Evolutionary conservation across 2,113 vertebrate species (phyloP), one percentile per base, ranked within the genome.

Genomic region (Nansenia antarctica): DNA sequence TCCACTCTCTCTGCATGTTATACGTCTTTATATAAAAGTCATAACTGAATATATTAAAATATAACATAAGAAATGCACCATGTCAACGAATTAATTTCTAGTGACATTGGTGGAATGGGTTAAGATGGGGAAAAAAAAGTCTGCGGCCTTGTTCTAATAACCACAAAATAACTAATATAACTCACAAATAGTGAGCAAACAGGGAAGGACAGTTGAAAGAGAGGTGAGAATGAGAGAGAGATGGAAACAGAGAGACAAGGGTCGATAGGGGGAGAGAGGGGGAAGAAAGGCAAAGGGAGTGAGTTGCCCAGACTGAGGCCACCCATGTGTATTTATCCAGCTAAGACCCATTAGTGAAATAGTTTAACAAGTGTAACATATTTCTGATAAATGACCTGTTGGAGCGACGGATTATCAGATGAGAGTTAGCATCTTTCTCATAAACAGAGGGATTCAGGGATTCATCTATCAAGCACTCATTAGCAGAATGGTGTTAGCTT

Each of bases 301-400:
- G 37, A 63, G 35, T 42, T 2, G 32, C 4, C 27, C 26, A 29
- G 27, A 27, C 11, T 22, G 14, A 62, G 37, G 22, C 9, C 52
- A 27, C 8, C 29, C n/a, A 27, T 18, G 31, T 20, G 57, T 77
- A 65, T 65, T 64, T 69, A 69, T 69, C 55, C 12, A n/a, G n/a
- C n/a, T n/a, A 62, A 62, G 22, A 52, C 1, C 20, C 5, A 42
- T 62, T 42, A 27, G 24, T 42, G 22, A 62, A 42, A 62, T 62
- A 3, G 35, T 6, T 14, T 26, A 5, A 42, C 35, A 62, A 37
- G 54, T 70, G 66, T 31, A 64, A 70, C 2, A 63, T 7, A n/a
- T 54, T 32, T 42, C 60, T 62, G 34, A 14, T 42, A 15, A 54
- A 24, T 39, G 6, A 5, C 32, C 0, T 68, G 59, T 60, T 26